A percentile compares a stretch with the other conserved stretches of the same genome.
Evolutionary conservation across 2,888 invertebrate genomes (phyloP).

Genomic region (Ormia ochracea): DNA sequence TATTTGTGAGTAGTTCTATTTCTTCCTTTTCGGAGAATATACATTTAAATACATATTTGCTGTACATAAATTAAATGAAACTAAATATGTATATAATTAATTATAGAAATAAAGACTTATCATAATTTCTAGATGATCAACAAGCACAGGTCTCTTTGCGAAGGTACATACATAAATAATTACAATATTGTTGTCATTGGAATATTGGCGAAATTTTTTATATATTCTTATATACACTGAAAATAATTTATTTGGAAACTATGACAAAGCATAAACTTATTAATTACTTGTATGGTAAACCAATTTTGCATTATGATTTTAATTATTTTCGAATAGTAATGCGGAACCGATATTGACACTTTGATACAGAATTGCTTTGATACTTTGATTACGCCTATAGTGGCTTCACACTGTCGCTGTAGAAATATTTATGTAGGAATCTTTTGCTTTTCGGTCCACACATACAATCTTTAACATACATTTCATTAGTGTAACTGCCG

Average conservation of each 20-base stretch:
- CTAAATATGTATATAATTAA: not conserved
- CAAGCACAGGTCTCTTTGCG: conserved; percentile 64
- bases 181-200: not conserved
- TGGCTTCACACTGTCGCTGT: too few relatives aligned
- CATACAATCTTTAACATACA: too few relatives aligned
- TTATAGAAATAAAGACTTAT: conserved; percentile 1
- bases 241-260: not conserved
- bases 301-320: too few relatives aligned
- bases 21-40: not conserved
- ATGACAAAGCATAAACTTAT: not conserved
- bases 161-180: conserved; percentile 62
- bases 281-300: too few relatives aligned
- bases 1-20: conserved; percentile 54
- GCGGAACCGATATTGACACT: too few relatives aligned
- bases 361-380: too few relatives aligned
- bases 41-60: not conserved
- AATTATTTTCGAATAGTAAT: too few relatives aligned
- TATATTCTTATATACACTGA: conserved; percentile 28
- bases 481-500: too few relatives aligned
- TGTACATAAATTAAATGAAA: not conserved
- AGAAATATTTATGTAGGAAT: too few relatives aligned
- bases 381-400: too few relatives aligned
- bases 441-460: too few relatives aligned
- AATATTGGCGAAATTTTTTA: conserved; percentile 16
- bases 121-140: conserved; percentile 43